phyloP scores from a whole-genome alignment of 2,797 vertebrate species.

The Melanotaenia nigrans region DNA sequence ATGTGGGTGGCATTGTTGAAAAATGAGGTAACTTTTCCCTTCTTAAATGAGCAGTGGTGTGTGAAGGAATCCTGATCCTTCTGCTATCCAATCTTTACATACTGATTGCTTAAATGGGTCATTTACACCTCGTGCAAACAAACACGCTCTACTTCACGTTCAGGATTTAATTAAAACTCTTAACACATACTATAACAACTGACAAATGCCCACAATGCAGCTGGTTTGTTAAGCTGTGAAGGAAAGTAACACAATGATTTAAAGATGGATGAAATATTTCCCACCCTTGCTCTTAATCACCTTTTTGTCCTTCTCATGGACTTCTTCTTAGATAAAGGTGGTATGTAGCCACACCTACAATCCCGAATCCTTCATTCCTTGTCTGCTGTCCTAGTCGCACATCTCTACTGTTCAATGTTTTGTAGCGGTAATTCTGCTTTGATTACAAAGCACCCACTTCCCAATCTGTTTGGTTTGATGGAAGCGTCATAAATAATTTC shows the following conservation, averaged over 20 bases:
- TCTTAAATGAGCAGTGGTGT: constrained; percentile 51
- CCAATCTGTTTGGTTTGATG: constrained; percentile 12
- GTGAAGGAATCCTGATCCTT: constrained; percentile 43
- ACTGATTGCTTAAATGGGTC: constrained; percentile 61
- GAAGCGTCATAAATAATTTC: constrained; percentile 1
- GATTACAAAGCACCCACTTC: constrained; percentile 35
- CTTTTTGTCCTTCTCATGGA: constrained; percentile 21
- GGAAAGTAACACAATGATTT: constrained; percentile 15
- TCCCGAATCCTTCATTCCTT: constrained; percentile 10
- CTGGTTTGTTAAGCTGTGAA: constrained; percentile 14
- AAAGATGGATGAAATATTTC: constrained; percentile 39
- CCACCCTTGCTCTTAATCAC: constrained; percentile 9
- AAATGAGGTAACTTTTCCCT: constrained; percentile 65
- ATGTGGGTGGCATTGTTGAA: constrained; percentile 63
- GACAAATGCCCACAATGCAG: constrained; percentile 23
- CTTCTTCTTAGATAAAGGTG: constrained; percentile 4
- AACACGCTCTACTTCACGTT: constrained; percentile 46
- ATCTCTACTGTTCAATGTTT: constrained; percentile 4
- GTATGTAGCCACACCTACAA: not conserved
- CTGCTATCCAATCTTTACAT: constrained; percentile 45
- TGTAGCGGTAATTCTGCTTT: constrained; percentile 19
- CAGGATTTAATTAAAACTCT: constrained; percentile 42
- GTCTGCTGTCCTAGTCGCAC: constrained; percentile 8
- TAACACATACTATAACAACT: constrained; percentile 22
- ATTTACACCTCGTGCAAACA: constrained; percentile 58